A percentile compares a stretch with the other conserved stretches of the same genome.
phyloP scores from a whole-genome alignment of 2,888 invertebrate species.

The Drosophila aldrichi region DNA sequence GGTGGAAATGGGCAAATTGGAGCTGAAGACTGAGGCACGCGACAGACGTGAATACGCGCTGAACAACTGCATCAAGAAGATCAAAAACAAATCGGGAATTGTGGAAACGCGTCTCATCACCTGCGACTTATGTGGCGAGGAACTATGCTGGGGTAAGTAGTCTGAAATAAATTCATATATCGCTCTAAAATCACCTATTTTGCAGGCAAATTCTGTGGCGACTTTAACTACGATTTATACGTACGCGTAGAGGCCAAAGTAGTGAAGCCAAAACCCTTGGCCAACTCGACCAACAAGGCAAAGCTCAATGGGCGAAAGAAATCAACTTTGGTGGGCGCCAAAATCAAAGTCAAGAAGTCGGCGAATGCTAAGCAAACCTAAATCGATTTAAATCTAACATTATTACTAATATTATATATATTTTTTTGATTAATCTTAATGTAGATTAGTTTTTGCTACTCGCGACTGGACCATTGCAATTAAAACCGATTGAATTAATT shows the following conservation, averaged over 20 bases:
- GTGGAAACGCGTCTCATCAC: conserved; percentile 91
- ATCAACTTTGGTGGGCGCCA: conserved; percentile 66
- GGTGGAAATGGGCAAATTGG: conserved; percentile 92
- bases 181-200: not conserved
- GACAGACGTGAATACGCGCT: conserved; percentile 89
- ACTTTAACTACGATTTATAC: conserved; percentile 85
- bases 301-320: conserved; percentile 83
- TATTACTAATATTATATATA: not conserved
- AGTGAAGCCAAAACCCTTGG: conserved; percentile 78
- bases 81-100: conserved; percentile 93
- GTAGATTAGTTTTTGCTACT: not conserved
- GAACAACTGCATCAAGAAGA: conserved; percentile 90
- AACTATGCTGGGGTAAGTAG: conserved; percentile 90
- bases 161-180: not conserved
- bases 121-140: conserved; percentile 93
- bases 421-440: not conserved
- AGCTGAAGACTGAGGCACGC: conserved; percentile 89
- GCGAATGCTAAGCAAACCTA: conserved; percentile 49
- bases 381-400: not conserved
- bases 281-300: conserved; percentile 70
- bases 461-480: not conserved
- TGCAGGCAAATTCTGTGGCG: conserved; percentile 83
- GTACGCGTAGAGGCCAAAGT: conserved; percentile 83
- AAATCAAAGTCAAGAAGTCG: conserved; percentile 77
- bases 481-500: too few species aligned